Conservation (phyloP, 2,797 vertebrate species). For the Lutjanus campechanus region DNA sequence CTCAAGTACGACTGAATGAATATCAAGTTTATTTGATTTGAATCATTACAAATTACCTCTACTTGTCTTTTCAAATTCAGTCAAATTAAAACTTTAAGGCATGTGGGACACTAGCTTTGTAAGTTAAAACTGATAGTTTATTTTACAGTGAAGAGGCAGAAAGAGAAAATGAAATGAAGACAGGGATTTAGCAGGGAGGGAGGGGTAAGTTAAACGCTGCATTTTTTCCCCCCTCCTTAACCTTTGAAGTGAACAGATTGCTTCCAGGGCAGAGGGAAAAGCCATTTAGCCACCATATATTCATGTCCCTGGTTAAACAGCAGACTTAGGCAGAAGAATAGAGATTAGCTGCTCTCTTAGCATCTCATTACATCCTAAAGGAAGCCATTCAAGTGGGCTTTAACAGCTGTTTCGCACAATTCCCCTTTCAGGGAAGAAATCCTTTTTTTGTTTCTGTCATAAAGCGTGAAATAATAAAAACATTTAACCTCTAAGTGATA, state of each 20-base stretch:
- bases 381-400: slow-evolving; percentile 77
- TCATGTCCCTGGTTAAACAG: slow-evolving; percentile 79
- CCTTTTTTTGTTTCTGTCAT: slow-evolving; percentile 14
- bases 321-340: slow-evolving; percentile 72
- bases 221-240: slow-evolving; percentile 16
- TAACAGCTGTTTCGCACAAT: slow-evolving; percentile 62
- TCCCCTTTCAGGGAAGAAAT: slow-evolving; percentile 37
- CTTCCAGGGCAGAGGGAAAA: slow-evolving; percentile 75
- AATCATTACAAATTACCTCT: too few species aligned
- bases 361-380: slow-evolving; percentile 83
- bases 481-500: slow-evolving; percentile 19
- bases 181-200: slow-evolving; percentile 69
- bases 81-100: too few species aligned
- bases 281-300: slow-evolving; percentile 75
- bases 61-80: too few species aligned
- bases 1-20: too few species aligned
- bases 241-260: slow-evolving; percentile 83
- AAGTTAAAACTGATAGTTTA: too few species aligned
- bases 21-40: too few species aligned
- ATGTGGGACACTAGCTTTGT: too few species aligned
- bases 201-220: slow-evolving; percentile 65
- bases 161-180: slow-evolving; percentile 71
- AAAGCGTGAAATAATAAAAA: slow-evolving; percentile 43
- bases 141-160: slow-evolving; percentile 56
- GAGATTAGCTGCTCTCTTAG: slow-evolving; percentile 80